Percentiles rank a stretch among this genome's conserved stretches.
These are phyloP conservation scores for Danio tinwini DNA, from an alignment of 2,797 vertebrate genomes.

Conservation along the genomic window DNA sequence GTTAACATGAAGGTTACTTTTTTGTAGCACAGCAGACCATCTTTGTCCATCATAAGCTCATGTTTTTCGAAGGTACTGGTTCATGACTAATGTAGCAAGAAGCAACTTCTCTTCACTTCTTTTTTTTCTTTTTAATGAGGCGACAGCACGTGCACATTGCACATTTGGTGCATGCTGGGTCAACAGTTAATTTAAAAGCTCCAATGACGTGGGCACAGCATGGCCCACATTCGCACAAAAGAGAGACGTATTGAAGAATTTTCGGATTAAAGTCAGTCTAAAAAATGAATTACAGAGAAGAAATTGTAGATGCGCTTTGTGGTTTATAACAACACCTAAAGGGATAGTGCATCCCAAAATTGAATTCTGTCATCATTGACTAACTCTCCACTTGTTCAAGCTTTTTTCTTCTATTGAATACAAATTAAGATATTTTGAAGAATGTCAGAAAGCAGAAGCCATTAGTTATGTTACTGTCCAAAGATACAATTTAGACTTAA, in stretches of 20 bases:
- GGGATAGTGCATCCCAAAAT: too few species aligned
- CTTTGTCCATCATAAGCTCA: neutral
- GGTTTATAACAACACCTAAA: constrained; percentile 7
- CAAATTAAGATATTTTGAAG: too few species aligned
- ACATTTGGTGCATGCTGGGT: constrained; percentile 13
- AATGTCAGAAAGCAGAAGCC: too few species aligned
- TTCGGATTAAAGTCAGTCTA: constrained; percentile 13
- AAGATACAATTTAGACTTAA: too few species aligned
- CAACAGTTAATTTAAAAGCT: constrained; percentile 35
- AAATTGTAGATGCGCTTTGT: neutral
- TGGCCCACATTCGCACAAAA: constrained; percentile 23
- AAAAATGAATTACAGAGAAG: neutral
- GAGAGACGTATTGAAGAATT: constrained; percentile 14
- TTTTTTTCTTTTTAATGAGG: constrained; percentile 19
- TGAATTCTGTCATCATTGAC: too few species aligned
- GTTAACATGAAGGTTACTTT: neutral
- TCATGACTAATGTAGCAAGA: neutral
- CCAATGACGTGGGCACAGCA: neutral
- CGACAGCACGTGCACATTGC: neutral
- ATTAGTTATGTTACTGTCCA: too few species aligned
- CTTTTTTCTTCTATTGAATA: too few species aligned
- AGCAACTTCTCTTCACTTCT: neutral
- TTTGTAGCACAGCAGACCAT: neutral
- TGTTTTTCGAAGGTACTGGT: neutral
- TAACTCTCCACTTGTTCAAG: too few species aligned